phyloP scores from a whole-genome alignment of 2,113 vertebrate genomes.

The Pica pica region DNA sequence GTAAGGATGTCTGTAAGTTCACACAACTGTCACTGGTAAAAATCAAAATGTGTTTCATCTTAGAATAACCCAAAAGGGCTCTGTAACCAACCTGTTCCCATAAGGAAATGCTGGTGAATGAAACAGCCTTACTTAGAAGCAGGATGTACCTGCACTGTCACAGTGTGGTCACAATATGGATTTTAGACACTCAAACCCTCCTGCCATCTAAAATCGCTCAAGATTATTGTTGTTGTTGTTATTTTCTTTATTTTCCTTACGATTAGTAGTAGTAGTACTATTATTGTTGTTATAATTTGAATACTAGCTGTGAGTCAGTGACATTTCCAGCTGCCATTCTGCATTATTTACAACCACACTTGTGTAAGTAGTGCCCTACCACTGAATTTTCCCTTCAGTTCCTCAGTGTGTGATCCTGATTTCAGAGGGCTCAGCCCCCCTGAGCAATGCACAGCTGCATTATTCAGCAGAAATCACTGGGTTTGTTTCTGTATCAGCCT shows the following conservation, averaged over 20 bases:
- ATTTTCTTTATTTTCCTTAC: background rate
- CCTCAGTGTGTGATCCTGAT: background rate
- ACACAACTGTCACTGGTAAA: background rate
- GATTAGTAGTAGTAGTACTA: background rate
- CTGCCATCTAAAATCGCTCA: background rate
- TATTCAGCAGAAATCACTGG: background rate
- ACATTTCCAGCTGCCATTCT: background rate
- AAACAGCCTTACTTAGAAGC: background rate
- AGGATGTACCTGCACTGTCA: background rate
- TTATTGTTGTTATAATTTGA: background rate
- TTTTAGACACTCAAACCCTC: background rate
- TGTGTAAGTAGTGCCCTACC: background rate
- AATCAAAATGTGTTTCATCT: background rate
- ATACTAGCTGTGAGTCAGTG: background rate
- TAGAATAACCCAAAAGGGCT: background rate
- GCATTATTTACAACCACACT: background rate
- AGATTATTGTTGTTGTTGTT: background rate
- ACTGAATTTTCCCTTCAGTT: background rate
- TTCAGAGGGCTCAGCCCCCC: background rate
- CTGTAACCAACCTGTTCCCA: background rate
- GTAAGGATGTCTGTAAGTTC: background rate
- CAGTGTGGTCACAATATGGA: background rate
- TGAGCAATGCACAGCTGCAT: background rate
- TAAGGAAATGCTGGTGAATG: background rate
- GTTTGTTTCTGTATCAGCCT: background rate